phyloP scores from a whole-genome alignment of 2,113 vertebrate genomes.

The Gavialis gangeticus region DNA sequence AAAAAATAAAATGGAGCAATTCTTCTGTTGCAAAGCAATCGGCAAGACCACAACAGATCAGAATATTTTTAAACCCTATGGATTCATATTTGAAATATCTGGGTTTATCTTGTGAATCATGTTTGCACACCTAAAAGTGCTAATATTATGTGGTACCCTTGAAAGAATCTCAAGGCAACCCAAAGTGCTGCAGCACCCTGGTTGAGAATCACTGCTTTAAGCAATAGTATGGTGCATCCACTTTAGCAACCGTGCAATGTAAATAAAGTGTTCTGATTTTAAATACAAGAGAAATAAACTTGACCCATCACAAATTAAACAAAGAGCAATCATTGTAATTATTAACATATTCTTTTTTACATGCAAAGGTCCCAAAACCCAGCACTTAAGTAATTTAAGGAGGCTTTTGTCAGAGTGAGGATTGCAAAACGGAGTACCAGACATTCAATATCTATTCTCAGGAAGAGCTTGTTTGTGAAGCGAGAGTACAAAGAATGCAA shows the following conservation, averaged over 20 bases:
- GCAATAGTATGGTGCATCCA: background rate
- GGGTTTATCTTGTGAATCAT: too few species aligned
- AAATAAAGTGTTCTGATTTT: background rate
- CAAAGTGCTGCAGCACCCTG: too few species aligned
- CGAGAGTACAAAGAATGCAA: background rate
- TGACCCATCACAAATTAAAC: rapidly evolving
- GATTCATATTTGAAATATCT: too few species aligned
- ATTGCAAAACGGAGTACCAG: rapidly evolving
- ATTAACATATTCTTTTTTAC: rapidly evolving
- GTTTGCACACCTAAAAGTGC: too few species aligned
- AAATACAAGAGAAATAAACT: background rate
- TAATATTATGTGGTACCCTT: too few species aligned
- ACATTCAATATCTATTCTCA: background rate
- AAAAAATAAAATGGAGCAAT: too few species aligned
- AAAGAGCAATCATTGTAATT: background rate
- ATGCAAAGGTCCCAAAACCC: background rate
- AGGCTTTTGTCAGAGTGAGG: background rate
- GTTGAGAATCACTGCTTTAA: too few species aligned
- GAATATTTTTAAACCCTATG: too few species aligned
- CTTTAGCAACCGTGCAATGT: background rate
- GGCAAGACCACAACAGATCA: too few species aligned
- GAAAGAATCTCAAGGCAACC: too few species aligned
- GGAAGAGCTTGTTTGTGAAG: background rate
- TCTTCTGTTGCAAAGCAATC: too few species aligned
- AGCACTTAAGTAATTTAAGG: background rate